Evolutionary conservation across 2,113 vertebrate species (phyloP), one percentile per base, ranked within the genome.

Genomic region (Erythrocercus mccallii): DNA sequence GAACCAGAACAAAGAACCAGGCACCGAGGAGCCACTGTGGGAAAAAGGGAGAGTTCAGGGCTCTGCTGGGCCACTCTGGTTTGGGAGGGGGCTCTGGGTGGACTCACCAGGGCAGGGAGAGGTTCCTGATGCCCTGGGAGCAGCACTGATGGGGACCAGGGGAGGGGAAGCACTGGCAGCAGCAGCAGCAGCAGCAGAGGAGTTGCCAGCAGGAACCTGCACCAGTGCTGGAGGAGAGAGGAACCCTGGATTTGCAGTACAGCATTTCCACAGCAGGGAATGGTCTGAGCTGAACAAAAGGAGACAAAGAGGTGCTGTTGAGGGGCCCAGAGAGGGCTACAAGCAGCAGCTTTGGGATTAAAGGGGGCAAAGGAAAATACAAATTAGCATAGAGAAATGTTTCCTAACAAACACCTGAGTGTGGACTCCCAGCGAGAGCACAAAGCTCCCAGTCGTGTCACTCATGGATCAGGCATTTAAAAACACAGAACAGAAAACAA

Each of bases 151-250:
- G 31, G 38, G 38, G 48, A 53, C 11, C 28, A 8, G 44, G 45
- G 37, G 23, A 6, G 37, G 1, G 66, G 62, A 70, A 70, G 12
- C 72, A 5, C 60, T 12, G 77, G 13, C 74, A 84, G 47, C 17
- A 64, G 42, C 51, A 45, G 13, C 74, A 84, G 47, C 17, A 64
- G 42, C 51, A 45, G 27, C 48, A 28, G 16, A 61, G 50, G 0
- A 16, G 64, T 2, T 60, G 24, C 53, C 8, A 12, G 35, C 21
- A 44, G 37, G 22, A 11, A 14, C 10, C 11, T 25, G 9, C 2
- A 10, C 25, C 17, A 42, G 35, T 1, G 65, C n/a, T 3, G 24
- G 31, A 12, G 9, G 22, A 60, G 40, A 30, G 4, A 4, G 0
- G 11, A 47, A 14, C 30, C 65, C 56, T 27, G 53, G 2, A 30